Percentiles rank a stretch among this genome's conserved stretches.
phyloP scores from a whole-genome alignment of 2,797 vertebrate species.

The Argentina silus region DNA sequence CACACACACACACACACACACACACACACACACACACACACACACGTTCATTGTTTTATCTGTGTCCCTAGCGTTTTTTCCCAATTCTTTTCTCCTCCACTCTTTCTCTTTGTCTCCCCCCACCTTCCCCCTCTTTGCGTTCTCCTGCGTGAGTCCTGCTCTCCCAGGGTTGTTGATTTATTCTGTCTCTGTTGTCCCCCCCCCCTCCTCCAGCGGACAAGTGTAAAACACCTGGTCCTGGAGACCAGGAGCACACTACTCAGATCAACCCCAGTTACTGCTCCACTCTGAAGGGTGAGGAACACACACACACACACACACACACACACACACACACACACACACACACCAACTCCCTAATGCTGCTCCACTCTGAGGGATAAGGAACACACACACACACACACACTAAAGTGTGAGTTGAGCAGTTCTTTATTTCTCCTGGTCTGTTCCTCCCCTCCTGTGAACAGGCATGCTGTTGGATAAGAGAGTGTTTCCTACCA shows the following conservation, averaged over 20 bases:
- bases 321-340: constrained; percentile 1
- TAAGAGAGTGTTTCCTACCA: constrained; percentile 78
- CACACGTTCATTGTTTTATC: not conserved
- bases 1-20: too few species aligned
- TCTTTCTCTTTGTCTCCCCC: not conserved
- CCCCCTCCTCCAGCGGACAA: constrained; percentile 67
- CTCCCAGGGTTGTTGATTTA: constrained; percentile 1
- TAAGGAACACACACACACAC: constrained; percentile 48
- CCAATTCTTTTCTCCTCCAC: too few species aligned
- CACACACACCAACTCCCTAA: not conserved
- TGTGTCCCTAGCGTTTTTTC: not conserved
- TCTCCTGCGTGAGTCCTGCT: not conserved
- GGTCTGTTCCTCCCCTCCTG: not conserved
- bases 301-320: constrained; percentile 13
- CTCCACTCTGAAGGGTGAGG: constrained; percentile 75
- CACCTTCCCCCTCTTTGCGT: not conserved
- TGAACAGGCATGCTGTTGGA: constrained; percentile 75
- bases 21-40: too few species aligned
- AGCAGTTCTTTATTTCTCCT: too few species aligned
- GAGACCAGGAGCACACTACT: constrained; percentile 60
- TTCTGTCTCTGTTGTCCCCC: not conserved
- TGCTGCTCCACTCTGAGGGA: constrained; percentile 74
- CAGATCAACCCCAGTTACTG: constrained; percentile 61
- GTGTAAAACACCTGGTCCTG: constrained; percentile 54
- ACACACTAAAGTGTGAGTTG: too few species aligned